Evolutionary conservation across 2,888 invertebrate genomes (phyloP), one percentile per base, ranked within the genome.

Genomic region (Drosophila setosimentum): DNA sequence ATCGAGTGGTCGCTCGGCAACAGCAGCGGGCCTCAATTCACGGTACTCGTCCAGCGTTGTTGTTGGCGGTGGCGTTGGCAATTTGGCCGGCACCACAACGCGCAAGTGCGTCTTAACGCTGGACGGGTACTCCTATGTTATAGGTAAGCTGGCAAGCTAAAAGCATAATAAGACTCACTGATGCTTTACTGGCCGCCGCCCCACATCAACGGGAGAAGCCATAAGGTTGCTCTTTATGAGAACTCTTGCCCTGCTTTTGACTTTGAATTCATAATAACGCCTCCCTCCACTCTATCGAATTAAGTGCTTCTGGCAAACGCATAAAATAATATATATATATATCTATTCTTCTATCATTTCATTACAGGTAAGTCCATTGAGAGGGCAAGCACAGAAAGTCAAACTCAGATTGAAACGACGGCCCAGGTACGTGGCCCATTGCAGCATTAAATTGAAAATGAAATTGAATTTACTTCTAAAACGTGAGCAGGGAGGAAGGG

Each of bases 41-140:
- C 33, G 91, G 88, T 92, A 91, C 91, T 92, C 92, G 90, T 91
- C 93, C 82, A 86, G 91, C 79, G 80, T 78, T 57, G 80, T 73
- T 60, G 76, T 74, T 21, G 69, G 77, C 57, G 60, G 82, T 37
- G 76, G 78, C 35, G 92, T 94, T 27, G 68, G 68, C 73, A 72
- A 70, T 30, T 71, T 83, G 35, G 60, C 80, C 65, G 94, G 94
- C 76, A 94, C 94, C 87, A 95, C 95, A 72, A 94, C 96, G 30
- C 94, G 96, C 91, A 96, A 96, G 94, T 97, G 97, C 94, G 96
- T 97, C 76, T 95, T 97, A 80, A 97, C 96, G 54, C 94, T 97
- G 82, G 97, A 97, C 93, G 97, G 97, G 89, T 97, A 97, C 94
- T 96, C 96, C 78, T 97, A 97, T 93, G 97, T 97, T 87, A 97